Conservation (phyloP, 37 sponge, comb jelly and placozoan species). For the Geodia barretti region DNA sequence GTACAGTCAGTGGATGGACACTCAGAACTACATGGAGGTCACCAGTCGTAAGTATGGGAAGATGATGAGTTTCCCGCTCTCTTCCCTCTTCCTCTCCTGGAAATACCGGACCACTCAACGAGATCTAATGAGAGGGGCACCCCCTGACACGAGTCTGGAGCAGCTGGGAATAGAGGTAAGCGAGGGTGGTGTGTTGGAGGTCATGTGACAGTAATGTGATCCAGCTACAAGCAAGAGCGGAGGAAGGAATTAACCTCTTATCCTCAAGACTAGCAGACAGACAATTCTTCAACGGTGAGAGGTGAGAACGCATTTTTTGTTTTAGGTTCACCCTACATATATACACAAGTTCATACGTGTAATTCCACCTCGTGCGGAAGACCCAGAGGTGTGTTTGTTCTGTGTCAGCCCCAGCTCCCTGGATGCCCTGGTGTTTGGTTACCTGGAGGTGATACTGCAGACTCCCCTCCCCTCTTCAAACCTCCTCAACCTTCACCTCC, state of each 20-base stretch:
- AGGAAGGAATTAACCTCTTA: slow-evolving; percentile 38
- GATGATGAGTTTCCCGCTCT: slow-evolving; percentile 46
- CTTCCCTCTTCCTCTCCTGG: slow-evolving; percentile 35
- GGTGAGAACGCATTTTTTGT: background rate
- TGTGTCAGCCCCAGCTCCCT: slow-evolving; percentile 39
- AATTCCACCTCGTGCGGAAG: background rate
- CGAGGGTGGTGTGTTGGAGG: background rate
- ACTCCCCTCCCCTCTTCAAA: slow-evolving; percentile 29
- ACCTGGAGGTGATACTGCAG: slow-evolving; percentile 58
- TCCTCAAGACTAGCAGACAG: slow-evolving; percentile 41
- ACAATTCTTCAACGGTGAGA: slow-evolving; percentile 52
- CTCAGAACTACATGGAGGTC: slow-evolving; percentile 56
- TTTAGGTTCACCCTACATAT: background rate
- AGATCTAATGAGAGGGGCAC: slow-evolving; percentile 27
- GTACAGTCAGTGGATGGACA: slow-evolving; percentile 58
- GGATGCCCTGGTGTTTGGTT: slow-evolving; percentile 67
- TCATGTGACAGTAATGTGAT: background rate
- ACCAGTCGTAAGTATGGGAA: slow-evolving; percentile 43
- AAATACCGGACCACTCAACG: slow-evolving; percentile 17
- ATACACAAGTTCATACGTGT: background rate
- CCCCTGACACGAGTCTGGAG: slow-evolving; percentile 35
- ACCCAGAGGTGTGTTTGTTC: background rate
- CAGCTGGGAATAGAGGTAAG: slow-evolving; percentile 55
- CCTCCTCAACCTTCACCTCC: slow-evolving; percentile 13
- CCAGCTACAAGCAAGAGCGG: slow-evolving; percentile 52